phyloP scores from a whole-genome alignment of 2,888 invertebrate species.

The Diaphora mendica region DNA sequence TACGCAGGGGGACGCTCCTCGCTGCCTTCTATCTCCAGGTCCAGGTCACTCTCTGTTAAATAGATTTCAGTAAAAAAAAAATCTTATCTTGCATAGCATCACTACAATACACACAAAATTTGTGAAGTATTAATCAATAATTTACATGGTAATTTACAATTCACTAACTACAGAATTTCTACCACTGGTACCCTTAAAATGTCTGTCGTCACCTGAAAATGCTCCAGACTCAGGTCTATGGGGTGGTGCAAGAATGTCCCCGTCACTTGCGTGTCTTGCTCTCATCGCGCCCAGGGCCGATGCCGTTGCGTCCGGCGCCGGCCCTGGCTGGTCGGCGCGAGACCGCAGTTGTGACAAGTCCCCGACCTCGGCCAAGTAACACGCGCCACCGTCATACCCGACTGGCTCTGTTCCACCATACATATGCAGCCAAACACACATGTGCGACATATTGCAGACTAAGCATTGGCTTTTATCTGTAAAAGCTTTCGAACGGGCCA shows the following conservation, averaged over 20 bases:
- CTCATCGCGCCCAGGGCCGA: conserved; percentile 43
- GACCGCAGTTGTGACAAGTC: conserved; percentile 35
- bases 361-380: conserved; percentile 63
- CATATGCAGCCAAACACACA: conserved; percentile 33
- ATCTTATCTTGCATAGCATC: background rate
- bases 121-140: background rate
- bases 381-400: conserved; percentile 72
- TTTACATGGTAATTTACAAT: background rate
- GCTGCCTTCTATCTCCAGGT: conserved; percentile 68
- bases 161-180: background rate
- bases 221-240: conserved; percentile 78
- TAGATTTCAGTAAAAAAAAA: background rate
- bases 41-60: conserved; percentile 76
- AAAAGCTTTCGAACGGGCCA: conserved; percentile 21
- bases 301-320: conserved; percentile 19
- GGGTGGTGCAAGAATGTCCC: conserved; percentile 76
- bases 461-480: conserved; percentile 31
- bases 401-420: conserved; percentile 65
- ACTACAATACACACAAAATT: background rate
- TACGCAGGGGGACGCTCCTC: conserved; percentile 74
- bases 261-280: conserved; percentile 75
- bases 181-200: background rate
- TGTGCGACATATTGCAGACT: conserved; percentile 35
- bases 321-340: conserved; percentile 18
- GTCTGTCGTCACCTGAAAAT: conserved; percentile 69